Base-by-base conservation (phyloP, 1,140 invertebrate genomes). In the Eriosoma lanigerum region DNA sequence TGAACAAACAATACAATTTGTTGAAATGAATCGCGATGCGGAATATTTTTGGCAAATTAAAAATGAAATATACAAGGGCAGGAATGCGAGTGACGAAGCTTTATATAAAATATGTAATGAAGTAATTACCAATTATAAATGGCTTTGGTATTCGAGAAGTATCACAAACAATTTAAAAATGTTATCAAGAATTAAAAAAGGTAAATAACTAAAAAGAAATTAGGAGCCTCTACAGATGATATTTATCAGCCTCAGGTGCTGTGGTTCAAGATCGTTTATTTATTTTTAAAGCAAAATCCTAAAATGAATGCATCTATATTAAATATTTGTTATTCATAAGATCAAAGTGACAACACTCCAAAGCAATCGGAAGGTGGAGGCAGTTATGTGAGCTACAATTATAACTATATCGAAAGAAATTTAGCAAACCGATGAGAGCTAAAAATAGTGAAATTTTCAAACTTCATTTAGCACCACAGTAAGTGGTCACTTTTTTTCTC, bases 101-200 rank as follows among this genome's bases (percentile, higher is more conserved):
- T 58, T 58, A 58, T 3, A 58, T 21, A 6, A 58, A 3, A 58
- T 24, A 24, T 24, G 56, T 26, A 12, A 58, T 58, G 56, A 24
- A 58, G 3, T 58, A n/a, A 26, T 3, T 58, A 58, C n/a, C n/a
- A n/a, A n/a, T n/a, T n/a, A n/a, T 58, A 10, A 12, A 24, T 24
- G 56, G 56, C 12, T 58, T 58, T 58, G 56, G 56, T 58, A 58
- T 58, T 58, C 56, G 56, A 3, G 56, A 58, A 58, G 19, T 58
- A 24, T 10, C 56, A 1, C 8, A 15, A 58, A 58, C 19, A 26
- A 58, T 58, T 21, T 21, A 58, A 58, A 58, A 58, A 8, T 58
- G 21, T 58, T 58, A 58, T 58, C 56, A 58, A 58, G 56, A 58
- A 58, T 58, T 58, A 58, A 58, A 21, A 58, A 58, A 58, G 24